Conservation (phyloP, 2,888 invertebrate genomes). For the Hermaeophaga mercurialis region DNA sequence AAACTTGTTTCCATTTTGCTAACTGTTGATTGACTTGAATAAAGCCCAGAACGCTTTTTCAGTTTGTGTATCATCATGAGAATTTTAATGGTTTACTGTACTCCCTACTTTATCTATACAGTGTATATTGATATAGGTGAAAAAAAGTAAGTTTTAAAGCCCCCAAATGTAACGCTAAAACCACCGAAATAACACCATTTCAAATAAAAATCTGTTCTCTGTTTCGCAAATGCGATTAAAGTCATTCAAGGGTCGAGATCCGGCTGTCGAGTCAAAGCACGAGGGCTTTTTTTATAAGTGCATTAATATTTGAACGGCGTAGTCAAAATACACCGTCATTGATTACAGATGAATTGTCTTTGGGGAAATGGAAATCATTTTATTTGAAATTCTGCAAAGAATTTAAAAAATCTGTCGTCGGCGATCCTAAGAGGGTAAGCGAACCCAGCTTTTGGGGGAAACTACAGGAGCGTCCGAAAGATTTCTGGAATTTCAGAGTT, state of each 20-base stretch:
- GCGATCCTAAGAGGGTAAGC: too few species aligned
- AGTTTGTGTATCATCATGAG: too few species aligned
- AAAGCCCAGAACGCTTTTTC: too few species aligned
- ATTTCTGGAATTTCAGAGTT: too few species aligned
- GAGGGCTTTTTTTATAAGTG: slow-evolving; percentile 33
- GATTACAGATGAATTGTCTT: slow-evolving; percentile 48
- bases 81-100: too few species aligned
- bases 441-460: too few species aligned
- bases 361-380: slow-evolving; percentile 47
- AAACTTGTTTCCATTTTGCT: too few species aligned
- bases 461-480: too few species aligned
- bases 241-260: slow-evolving; percentile 20
- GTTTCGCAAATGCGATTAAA: slow-evolving; percentile 29
- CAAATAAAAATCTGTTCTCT: slow-evolving; percentile 15
- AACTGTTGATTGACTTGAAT: too few species aligned
- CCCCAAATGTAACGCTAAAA: neutral
- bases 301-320: slow-evolving; percentile 45
- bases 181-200: slow-evolving; percentile 21
- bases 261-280: neutral
- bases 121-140: too few species aligned
- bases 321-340: slow-evolving; percentile 43
- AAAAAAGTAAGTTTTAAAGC: too few species aligned
- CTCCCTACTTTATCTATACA: too few species aligned
- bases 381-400: slow-evolving; percentile 47
- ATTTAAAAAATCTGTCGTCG: slow-evolving; percentile 55